A percentile compares a stretch with the other conserved stretches of the same genome.
Conservation (phyloP, 2,888 invertebrate genomes). For the Nomada fabriciana region DNA sequence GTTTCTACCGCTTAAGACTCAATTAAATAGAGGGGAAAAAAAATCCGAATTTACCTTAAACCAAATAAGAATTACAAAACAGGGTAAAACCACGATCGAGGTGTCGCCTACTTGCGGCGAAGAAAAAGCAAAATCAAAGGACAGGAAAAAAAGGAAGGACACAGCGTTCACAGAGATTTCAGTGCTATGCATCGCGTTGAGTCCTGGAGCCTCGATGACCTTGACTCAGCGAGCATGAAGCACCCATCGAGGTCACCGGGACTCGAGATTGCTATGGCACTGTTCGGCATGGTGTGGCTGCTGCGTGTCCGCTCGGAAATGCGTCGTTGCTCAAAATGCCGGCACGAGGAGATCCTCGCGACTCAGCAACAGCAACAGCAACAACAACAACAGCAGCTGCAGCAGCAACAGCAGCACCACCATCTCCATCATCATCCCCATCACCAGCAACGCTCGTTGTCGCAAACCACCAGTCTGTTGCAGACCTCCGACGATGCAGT, state of each 20-base stretch:
- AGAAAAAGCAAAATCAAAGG: background rate
- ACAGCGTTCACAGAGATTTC: conserved; percentile 52
- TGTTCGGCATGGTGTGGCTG: conserved; percentile 94
- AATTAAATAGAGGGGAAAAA: background rate
- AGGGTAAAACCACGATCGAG: background rate
- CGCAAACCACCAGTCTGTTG: conserved; percentile 68
- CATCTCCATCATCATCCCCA: conserved; percentile 72
- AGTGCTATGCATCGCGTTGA: conserved; percentile 79
- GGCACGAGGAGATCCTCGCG: conserved; percentile 85
- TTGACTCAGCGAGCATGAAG: conserved; percentile 82
- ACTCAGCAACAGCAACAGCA: conserved; percentile 79
- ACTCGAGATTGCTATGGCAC: conserved; percentile 89
- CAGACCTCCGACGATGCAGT: conserved; percentile 79
- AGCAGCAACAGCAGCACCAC: conserved; percentile 78
- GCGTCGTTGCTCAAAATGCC: conserved; percentile 90
- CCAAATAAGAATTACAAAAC: background rate
- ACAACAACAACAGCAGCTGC: conserved; percentile 78
- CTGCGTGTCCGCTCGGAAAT: conserved; percentile 92
- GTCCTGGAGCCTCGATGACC: conserved; percentile 81
- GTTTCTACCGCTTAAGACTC: background rate
- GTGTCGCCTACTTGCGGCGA: conserved; percentile 3
- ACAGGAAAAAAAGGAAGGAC: background rate
- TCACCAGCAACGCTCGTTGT: conserved; percentile 77
- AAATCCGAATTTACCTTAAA: background rate
- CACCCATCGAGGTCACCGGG: conserved; percentile 81